Evolutionary conservation across 2,797 vertebrate species (phyloP).

Genomic region (Lutjanus argentimaculatus): DNA sequence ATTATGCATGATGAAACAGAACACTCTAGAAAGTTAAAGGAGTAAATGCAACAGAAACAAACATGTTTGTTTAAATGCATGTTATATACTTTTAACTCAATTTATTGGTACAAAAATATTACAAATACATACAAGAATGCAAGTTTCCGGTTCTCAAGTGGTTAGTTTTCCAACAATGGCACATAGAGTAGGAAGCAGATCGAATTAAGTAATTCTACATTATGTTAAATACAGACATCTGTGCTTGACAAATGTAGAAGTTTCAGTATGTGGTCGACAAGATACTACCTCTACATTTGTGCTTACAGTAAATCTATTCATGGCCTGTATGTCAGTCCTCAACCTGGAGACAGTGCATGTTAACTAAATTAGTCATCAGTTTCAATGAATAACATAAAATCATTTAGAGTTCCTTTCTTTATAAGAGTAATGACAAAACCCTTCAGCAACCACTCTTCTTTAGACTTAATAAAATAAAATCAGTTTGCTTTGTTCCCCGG

Average conservation of each 20-base stretch:
- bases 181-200: constrained; percentile 40
- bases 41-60: constrained; percentile 32
- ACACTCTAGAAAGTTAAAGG: background rate
- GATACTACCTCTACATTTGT: constrained; percentile 42
- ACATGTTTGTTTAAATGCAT: constrained; percentile 19
- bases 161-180: constrained; percentile 57
- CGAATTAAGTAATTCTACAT: constrained; percentile 48
- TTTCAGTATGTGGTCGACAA: constrained; percentile 54
- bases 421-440: constrained; percentile 32
- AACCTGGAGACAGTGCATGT: constrained; percentile 63
- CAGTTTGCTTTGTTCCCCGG: constrained; percentile 45
- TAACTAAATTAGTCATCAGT: constrained; percentile 56
- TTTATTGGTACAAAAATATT: constrained; percentile 85
- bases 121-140: constrained; percentile 70
- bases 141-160: constrained; percentile 51
- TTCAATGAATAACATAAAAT: constrained; percentile 48
- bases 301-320: constrained; percentile 53
- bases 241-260: constrained; percentile 44
- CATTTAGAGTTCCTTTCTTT: constrained; percentile 26
- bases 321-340: constrained; percentile 46
- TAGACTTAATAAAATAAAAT: constrained; percentile 55
- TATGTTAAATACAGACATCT: constrained; percentile 52
- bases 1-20: background rate
- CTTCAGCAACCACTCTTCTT: constrained; percentile 33
- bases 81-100: constrained; percentile 53